Conservation (phyloP, 1,140 invertebrate species). For the Diabrotica undecimpunctata region DNA sequence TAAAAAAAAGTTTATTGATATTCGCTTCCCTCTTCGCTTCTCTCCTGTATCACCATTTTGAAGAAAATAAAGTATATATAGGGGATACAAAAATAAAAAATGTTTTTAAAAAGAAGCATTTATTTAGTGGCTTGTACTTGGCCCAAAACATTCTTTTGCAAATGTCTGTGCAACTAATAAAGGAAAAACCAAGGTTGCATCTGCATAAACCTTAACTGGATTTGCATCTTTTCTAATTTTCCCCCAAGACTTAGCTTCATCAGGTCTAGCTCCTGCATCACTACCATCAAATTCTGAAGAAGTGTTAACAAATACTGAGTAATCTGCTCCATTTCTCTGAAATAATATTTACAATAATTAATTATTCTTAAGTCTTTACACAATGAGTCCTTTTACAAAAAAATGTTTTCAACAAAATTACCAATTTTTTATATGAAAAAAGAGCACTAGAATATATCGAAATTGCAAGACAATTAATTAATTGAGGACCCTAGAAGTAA, state of each 20-base stretch:
- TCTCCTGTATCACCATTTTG: no score
- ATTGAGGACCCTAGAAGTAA: no score
- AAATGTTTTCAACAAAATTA: no score
- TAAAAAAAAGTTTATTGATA: no score
- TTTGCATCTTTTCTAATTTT: conserved; percentile 87
- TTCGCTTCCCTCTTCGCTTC: no score
- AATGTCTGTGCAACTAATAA: conserved; percentile 95
- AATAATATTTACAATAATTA: conserved; percentile 30
- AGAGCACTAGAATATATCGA: no score
- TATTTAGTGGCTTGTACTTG: neutral
- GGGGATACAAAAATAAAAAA: no score
- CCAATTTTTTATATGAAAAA: no score
- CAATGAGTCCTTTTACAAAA: no score
- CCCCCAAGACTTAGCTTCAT: conserved; percentile 98
- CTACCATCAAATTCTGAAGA: conserved; percentile 97
- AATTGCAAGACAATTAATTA: no score
- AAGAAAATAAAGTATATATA: no score
- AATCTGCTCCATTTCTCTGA: conserved; percentile 97
- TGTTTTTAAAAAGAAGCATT: no score
- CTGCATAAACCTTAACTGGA: conserved; percentile 95
- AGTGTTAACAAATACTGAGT: conserved; percentile 95
- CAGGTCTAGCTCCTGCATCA: conserved; percentile 94
- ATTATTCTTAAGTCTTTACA: conserved; percentile 11
- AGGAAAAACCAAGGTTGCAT: conserved; percentile 94
- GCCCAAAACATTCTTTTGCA: conserved; percentile 53